Base-by-base conservation (phyloP, 2,888 invertebrate genomes). In the Tromatobia lineatoria region DNA sequence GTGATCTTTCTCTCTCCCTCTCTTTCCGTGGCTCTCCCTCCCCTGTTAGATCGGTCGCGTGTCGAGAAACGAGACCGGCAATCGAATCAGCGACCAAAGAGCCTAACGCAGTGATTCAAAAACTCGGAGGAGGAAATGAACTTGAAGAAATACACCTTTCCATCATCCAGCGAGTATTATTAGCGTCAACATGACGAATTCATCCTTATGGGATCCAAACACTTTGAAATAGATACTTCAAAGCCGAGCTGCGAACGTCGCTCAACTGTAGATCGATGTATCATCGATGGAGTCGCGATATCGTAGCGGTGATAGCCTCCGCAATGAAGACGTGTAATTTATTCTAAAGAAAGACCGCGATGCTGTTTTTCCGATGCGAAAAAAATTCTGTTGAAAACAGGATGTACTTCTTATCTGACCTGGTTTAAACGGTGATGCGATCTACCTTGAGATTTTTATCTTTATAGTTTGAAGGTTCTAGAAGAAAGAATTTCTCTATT, bases 31-130 rank as follows among this genome's bases (percentile, higher is more conserved):
- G 23, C 25, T n/a, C 45, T 10, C 10, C 54, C 74, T 10, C 29
- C n/a, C 29, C 47, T 69, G 4, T 15, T 15, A 15, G 66, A 13
- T 29, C 23, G 25, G 78, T 84, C 86, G 86, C 80, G 86, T 84
- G 84, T 86, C 73, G 64, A 66, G 54, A 77, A 83, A 74, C 79
- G 83, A 85, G 66, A 77, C 76, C 45, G 67, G 50, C 78, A 64
- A 79, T 54, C 64, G 54, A 25, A 13, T 18, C 23, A 54, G 80
- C 69, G 18, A 70, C n/a, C 34, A 38, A 59, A 59, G 23, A 54
- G 52, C 29, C 42, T 15, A n/a, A n/a, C 38, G 18, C 10, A 34
- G 18, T 15, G 45, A 25, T 15, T 45, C 67, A 23, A 67, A 47
- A 20, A 64, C 2, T 34, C 64, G 42, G 8, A 10, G 45, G 11